Evolutionary conservation across 2,113 vertebrate species (phyloP).

Genomic region (cattle (Bos taurus)): ARS-UCD2.0 NC_037333.1:67076501-67077000

Average conservation of each 20-base stretch:
- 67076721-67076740: neutral
- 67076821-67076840: neutral
- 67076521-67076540: neutral
- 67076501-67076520: neutral
- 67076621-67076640: neutral
- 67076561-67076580: neutral
- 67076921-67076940: neutral
- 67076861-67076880: neutral
- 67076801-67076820: neutral
- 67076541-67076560: neutral
- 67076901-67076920: neutral
- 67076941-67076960: neutral
- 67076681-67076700: neutral
- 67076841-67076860: neutral
- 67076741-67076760: neutral
- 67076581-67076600: neutral
- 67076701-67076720: neutral
- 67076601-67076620: neutral
- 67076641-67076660: neutral
- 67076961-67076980: neutral
- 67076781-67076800: neutral
- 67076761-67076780: neutral
- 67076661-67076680: neutral
- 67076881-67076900: neutral
- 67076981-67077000: neutral